Base-by-base conservation (phyloP, 2,113 vertebrate species). In the Ptilonorhynchus violaceus region DNA sequence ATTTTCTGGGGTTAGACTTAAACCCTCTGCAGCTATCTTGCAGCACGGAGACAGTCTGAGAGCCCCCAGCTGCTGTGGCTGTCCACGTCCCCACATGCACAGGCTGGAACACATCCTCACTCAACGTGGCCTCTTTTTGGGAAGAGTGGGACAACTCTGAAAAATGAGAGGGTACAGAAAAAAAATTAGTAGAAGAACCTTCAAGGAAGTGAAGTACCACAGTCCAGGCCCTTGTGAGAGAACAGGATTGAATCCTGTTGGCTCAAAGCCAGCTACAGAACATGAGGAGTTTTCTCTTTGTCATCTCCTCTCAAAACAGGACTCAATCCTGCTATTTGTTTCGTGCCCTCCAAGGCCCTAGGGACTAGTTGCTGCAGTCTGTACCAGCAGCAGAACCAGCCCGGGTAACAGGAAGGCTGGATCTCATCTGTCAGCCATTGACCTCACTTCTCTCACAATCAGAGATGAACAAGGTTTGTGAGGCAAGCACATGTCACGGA, bases 401-500 rank as follows among this genome's bases (percentile, higher is more conserved):
- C 31, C 69, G 79, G 69, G 62, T 64, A 80, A 60, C 66, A 64
- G 56, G 69, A 72, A 64, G 74, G 62, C 69, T 94, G 80, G 79
- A 91, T 94, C 66, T 62, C 10, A 13, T 72, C 81, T 9, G 0
- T 87, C 91, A 95, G 58, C 77, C 56, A 10, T 47, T 96, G 94
- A 92, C 89, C 84, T 96, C 92, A 78, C 69, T 92, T 85, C 78
- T 87, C 72, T 78, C 53, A 82, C 56, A 63, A 67, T 68, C 12
- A 5, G 59, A 94, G 70, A 41, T 58, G 74, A 76, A 42, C 53
- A 88, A 81, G 53, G 18, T 91, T 85, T 96, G 52, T 77, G 84
- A 94, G 74, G 47, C 47, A 84, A 85, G 53, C 80, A 62, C 20
- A 3, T 88, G 85, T 62, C 55, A 76, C 0, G 1, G 66, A 33